Percentiles rank a stretch among this genome's conserved stretches.
These are phyloP conservation scores for Drosophila ohnishii DNA, from an alignment of 1,140 invertebrate genomes.

Conservation along the genomic window DNA sequence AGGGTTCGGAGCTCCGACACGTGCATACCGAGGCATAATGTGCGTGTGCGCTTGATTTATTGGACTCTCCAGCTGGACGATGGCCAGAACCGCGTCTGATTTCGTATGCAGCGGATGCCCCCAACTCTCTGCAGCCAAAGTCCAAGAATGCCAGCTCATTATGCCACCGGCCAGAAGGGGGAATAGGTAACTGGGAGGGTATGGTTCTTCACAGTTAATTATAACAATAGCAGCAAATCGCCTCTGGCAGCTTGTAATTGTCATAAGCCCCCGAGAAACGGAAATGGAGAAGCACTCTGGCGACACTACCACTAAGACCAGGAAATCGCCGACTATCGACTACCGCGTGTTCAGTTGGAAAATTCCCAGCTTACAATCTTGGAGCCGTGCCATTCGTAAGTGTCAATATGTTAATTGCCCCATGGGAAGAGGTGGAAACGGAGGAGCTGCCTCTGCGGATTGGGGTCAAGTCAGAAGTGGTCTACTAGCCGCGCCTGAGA, in stretches of 20 bases:
- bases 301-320: slow-evolving; percentile 32
- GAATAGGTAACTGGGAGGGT: slow-evolving; percentile 2
- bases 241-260: slow-evolving; percentile 47
- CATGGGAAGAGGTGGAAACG: slow-evolving; percentile 7
- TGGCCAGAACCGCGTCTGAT: slow-evolving; percentile 52
- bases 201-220: slow-evolving; percentile 68
- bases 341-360: slow-evolving; percentile 58
- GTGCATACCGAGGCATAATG: slow-evolving; percentile 73
- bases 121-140: slow-evolving; percentile 11
- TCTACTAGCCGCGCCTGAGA: slow-evolving; percentile 22
- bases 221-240: slow-evolving; percentile 70
- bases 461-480: slow-evolving; percentile 59
- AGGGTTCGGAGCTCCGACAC: slow-evolving; percentile 7
- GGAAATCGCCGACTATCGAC: slow-evolving; percentile 34
- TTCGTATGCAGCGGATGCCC: slow-evolving; percentile 69
- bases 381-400: slow-evolving; percentile 57
- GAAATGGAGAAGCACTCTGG: slow-evolving; percentile 48
- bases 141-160: slow-evolving; percentile 78
- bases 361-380: slow-evolving; percentile 54
- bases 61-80: slow-evolving; percentile 53
- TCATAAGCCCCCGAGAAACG: slow-evolving; percentile 53
- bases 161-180: slow-evolving; percentile 22
- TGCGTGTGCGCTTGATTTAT: slow-evolving; percentile 80
- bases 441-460: slow-evolving; percentile 30
- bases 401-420: slow-evolving; percentile 72